Conservation (phyloP, 2,888 invertebrate genomes). For the Lasioglossum malachurum region DNA sequence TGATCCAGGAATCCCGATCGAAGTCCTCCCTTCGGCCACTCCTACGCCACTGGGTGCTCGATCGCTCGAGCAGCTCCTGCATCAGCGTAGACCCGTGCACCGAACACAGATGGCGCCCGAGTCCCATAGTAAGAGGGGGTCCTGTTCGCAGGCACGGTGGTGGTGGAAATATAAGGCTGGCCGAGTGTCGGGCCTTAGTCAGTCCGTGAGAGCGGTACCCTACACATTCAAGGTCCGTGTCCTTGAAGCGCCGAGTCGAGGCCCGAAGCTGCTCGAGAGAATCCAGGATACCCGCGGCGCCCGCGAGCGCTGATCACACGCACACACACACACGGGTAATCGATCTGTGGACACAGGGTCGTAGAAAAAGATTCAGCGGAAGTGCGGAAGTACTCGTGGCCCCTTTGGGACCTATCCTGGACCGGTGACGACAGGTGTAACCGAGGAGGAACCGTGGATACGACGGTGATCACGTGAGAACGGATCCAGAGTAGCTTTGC, state of each 20-base stretch:
- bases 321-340: no score
- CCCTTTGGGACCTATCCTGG: not conserved
- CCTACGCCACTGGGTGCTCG: slow-evolving; percentile 51
- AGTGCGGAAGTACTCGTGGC: slow-evolving; percentile 35
- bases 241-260: slow-evolving; percentile 59
- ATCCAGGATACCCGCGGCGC: slow-evolving; percentile 26
- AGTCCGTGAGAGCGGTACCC: slow-evolving; percentile 82
- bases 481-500: not conserved
- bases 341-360: no score
- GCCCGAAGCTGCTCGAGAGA: slow-evolving; percentile 24
- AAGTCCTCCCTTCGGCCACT: not conserved
- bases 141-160: slow-evolving; percentile 69
- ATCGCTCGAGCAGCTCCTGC: slow-evolving; percentile 28
- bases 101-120: slow-evolving; percentile 7
- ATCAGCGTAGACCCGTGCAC: slow-evolving; percentile 46
- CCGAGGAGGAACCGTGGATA: slow-evolving; percentile 29
- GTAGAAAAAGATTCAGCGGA: slow-evolving; percentile 17
- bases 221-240: slow-evolving; percentile 81
- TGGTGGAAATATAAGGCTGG: slow-evolving; percentile 84
- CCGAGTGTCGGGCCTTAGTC: slow-evolving; percentile 81
- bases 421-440: slow-evolving; percentile 22
- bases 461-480: slow-evolving; percentile 26
- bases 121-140: slow-evolving; percentile 71
- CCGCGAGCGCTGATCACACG: slow-evolving; percentile 36
- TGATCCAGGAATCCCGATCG: not conserved